Conservation (phyloP, 2,797 vertebrate species). For the Botia almorhae region DNA sequence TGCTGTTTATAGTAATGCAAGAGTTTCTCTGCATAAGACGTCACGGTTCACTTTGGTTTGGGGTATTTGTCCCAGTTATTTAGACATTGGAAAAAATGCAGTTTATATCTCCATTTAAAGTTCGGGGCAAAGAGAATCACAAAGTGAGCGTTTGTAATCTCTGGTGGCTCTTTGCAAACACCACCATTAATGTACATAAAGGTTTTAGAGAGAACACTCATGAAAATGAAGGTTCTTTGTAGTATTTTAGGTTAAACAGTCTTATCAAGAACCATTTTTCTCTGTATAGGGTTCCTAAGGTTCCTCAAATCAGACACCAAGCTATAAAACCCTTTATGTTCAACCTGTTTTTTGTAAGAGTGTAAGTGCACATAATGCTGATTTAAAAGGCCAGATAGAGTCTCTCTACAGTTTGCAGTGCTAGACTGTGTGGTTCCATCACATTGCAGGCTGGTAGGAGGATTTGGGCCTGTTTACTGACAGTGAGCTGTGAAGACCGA, state of each 20-base stretch:
- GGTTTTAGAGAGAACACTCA: too few species aligned
- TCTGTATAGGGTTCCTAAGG: neutral
- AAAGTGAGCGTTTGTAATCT: neutral
- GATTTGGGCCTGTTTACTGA: constrained; percentile 74
- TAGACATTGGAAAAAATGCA: constrained; percentile 8
- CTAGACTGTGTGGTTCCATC: constrained; percentile 42
- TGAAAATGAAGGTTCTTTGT: too few species aligned
- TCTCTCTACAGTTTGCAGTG: neutral
- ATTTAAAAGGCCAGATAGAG: neutral
- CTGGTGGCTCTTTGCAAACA: neutral
- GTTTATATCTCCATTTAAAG: neutral
- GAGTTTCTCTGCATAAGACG: neutral
- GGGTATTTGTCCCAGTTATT: neutral
- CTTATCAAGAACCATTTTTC: too few species aligned
- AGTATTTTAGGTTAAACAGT: too few species aligned
- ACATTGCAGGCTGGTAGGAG: constrained; percentile 47
- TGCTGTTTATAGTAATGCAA: neutral
- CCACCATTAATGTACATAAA: too few species aligned
- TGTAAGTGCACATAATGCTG: neutral
- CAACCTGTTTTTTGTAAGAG: neutral
- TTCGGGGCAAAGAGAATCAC: neutral
- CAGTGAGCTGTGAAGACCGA: constrained; percentile 76
- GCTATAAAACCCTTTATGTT: constrained; percentile 6
- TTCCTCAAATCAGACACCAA: neutral
- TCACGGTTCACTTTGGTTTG: neutral